Conservation (phyloP, 1,140 invertebrate genomes). For the Himalopsyche phryganea region DNA sequence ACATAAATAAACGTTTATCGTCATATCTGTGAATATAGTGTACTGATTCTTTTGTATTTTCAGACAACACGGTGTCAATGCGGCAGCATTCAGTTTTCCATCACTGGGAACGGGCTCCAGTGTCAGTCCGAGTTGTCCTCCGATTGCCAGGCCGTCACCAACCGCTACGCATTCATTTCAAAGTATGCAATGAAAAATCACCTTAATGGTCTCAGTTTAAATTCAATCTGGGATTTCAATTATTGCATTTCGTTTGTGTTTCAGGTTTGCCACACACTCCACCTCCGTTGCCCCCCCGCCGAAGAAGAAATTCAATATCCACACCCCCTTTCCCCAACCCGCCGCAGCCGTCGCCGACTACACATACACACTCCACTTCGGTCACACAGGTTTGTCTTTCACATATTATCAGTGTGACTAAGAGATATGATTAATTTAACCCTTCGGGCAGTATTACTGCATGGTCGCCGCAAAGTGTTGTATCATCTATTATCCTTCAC, state of each 20-base stretch:
- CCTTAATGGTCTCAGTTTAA: too few relatives aligned
- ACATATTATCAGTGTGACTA: background rate
- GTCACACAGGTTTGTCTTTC: too few relatives aligned
- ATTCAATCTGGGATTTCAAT: too few relatives aligned
- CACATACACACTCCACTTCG: background rate
- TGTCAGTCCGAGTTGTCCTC: conserved; percentile 23
- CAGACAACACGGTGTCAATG: conserved; percentile 23
- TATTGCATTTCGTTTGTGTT: too few relatives aligned
- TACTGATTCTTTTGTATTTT: background rate
- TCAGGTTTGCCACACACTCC: conserved; percentile 34
- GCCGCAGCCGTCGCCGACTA: conserved; percentile 34
- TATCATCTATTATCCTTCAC: too few relatives aligned
- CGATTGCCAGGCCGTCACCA: conserved; percentile 9
- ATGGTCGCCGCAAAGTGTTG: too few relatives aligned
- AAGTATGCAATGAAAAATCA: too few relatives aligned
- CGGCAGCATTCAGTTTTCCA: conserved; percentile 28
- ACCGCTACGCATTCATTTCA: conserved; percentile 15
- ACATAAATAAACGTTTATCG: too few relatives aligned
- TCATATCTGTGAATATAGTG: too few relatives aligned
- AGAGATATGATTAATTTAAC: too few relatives aligned
- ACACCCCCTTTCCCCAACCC: conserved; percentile 40
- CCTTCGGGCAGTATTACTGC: too few relatives aligned
- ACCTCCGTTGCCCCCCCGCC: conserved; percentile 45
- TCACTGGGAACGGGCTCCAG: conserved; percentile 8
- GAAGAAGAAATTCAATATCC: conserved; percentile 42